phyloP scores from a whole-genome alignment of 2,113 vertebrate species.

The Emberiza fucata region DNA sequence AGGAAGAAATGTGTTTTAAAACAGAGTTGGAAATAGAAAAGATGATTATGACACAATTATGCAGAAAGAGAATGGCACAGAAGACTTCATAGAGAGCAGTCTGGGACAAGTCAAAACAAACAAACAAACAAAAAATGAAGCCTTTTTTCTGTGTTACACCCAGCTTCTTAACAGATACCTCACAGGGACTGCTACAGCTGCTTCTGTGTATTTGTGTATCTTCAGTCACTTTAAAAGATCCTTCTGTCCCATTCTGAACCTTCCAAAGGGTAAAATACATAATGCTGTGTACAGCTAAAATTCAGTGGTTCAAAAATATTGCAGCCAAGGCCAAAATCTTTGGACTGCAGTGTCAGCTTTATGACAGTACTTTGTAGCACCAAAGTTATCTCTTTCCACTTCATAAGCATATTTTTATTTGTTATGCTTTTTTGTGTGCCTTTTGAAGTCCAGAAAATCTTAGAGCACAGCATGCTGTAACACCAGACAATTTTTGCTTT shows the following conservation, averaged over 20 bases:
- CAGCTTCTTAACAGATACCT: not conserved
- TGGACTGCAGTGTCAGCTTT: constrained; percentile 15
- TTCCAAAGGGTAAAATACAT: not conserved
- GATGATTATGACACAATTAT: not conserved
- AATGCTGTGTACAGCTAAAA: not conserved
- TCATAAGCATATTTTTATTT: constrained; percentile 25
- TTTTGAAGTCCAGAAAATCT: constrained; percentile 15
- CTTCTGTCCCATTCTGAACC: not conserved
- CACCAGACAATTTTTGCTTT: not conserved
- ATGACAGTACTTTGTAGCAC: not conserved
- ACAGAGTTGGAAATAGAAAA: not conserved
- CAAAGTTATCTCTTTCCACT: not conserved
- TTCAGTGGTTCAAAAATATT: not conserved
- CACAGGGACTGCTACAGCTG: not conserved
- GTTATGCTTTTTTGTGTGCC: not conserved
- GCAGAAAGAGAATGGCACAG: not conserved
- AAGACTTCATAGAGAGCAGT: not conserved
- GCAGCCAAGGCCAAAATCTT: constrained; percentile 1
- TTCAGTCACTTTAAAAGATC: not conserved
- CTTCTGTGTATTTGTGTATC: not conserved
- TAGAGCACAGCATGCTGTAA: not conserved
- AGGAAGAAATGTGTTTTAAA: constrained; percentile 3
- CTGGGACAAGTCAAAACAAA: not conserved
- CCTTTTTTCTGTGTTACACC: not conserved
- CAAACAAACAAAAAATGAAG: not conserved